Percentiles rank a stretch among this genome's conserved stretches.
These are phyloP conservation scores for Pachypeltis micranthus DNA, from an alignment of 1,140 invertebrate genomes.

Conservation along the genomic window DNA sequence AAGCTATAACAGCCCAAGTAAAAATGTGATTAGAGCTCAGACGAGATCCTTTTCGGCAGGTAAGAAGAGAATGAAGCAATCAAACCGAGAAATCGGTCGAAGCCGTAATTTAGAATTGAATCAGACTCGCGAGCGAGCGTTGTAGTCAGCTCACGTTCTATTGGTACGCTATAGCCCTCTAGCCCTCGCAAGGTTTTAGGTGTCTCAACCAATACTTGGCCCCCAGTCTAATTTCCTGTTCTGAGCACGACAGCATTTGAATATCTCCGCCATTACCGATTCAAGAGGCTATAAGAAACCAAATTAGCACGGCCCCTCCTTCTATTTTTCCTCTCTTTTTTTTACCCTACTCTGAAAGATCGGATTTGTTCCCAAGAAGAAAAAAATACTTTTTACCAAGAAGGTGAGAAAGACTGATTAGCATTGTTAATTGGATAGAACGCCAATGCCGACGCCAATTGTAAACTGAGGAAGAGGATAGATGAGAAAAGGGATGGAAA, in stretches of 20 bases:
- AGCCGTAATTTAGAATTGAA: conserved; percentile 4
- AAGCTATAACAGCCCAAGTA: too few relatives aligned
- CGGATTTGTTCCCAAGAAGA: background rate
- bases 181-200: background rate
- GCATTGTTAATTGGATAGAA: background rate
- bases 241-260: conserved; percentile 1
- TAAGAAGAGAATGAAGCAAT: conserved; percentile 7
- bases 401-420: background rate
- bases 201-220: background rate
- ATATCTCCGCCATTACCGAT: conserved; percentile 1
- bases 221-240: background rate
- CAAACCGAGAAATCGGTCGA: background rate
- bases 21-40: too few relatives aligned
- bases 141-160: background rate
- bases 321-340: too few relatives aligned
- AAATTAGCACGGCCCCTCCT: background rate
- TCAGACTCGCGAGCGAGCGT: background rate
- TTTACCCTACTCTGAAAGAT: background rate
- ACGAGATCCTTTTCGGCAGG: too few relatives aligned
- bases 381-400: background rate
- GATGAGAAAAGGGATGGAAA: background rate
- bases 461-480: too few relatives aligned
- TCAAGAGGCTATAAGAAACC: conserved; percentile 8
- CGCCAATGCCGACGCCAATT: too few relatives aligned
- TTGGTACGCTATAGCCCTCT: background rate